Conservation (phyloP, 1,140 invertebrate genomes). For the Ceratosolen solmsi region DNA sequence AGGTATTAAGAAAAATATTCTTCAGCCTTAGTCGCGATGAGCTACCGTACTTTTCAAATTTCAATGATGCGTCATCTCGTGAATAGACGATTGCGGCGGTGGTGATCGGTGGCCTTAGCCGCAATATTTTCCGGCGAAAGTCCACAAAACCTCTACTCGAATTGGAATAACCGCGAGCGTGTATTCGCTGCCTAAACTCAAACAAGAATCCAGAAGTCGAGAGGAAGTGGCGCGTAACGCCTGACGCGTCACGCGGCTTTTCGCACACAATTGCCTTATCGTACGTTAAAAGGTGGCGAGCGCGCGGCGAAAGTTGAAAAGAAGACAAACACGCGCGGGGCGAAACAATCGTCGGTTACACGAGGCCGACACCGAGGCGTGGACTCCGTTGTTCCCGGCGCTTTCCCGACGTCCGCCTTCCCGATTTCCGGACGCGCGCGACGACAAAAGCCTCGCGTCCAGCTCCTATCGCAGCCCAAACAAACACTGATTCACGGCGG, state of each 20-base stretch:
- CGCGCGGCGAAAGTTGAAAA: constrained; percentile 27
- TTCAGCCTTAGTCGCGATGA: too few species aligned
- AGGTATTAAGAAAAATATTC: too few species aligned
- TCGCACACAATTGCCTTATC: constrained; percentile 34
- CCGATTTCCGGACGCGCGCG: neutral
- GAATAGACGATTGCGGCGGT: too few species aligned
- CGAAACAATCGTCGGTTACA: neutral
- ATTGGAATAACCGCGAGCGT: too few species aligned
- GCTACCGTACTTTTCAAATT: too few species aligned
- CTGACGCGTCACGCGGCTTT: neutral
- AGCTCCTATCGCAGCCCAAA: constrained; percentile 48
- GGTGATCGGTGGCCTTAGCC: too few species aligned
- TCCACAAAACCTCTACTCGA: too few species aligned
- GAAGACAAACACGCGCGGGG: neutral
- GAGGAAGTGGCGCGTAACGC: neutral
- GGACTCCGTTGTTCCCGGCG: neutral
- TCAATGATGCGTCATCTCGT: too few species aligned
- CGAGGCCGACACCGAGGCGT: neutral
- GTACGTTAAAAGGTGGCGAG: neutral
- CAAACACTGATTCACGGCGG: constrained; percentile 48
- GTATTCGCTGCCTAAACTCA: too few species aligned
- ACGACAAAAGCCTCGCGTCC: constrained; percentile 36
- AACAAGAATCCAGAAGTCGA: neutral
- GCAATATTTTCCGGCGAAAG: too few species aligned
- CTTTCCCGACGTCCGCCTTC: neutral